phyloP scores from a whole-genome alignment of 1,140 invertebrate species.

The Triops cancriformis region DNA sequence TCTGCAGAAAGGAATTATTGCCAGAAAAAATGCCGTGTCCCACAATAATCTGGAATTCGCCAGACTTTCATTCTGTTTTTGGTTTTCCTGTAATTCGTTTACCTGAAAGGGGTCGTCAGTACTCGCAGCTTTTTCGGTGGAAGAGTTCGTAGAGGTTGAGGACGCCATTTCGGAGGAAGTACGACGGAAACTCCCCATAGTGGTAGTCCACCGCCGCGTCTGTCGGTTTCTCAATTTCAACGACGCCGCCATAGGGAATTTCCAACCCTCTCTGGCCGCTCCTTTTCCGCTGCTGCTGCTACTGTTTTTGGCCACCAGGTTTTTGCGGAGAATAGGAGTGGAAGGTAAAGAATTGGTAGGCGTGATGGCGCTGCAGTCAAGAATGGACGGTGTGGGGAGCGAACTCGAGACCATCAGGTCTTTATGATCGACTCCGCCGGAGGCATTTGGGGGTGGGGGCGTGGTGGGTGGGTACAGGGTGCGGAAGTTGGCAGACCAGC shows the following conservation, averaged over 20 bases:
- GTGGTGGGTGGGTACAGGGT: neutral
- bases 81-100: neutral
- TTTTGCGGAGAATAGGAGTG: neutral
- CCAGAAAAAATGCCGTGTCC: too few relatives aligned
- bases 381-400: neutral
- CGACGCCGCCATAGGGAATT: neutral
- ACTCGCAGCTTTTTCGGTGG: constrained; percentile 16
- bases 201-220: constrained; percentile 9
- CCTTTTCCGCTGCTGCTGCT: neutral
- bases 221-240: neutral
- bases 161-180: neutral
- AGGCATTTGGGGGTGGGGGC: neutral
- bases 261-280: neutral
- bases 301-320: neutral
- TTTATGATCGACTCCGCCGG: neutral
- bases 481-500: neutral
- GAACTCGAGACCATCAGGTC: neutral
- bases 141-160: neutral
- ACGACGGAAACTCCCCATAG: neutral
- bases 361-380: neutral
- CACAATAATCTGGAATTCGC: neutral
- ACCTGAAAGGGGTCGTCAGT: neutral
- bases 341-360: neutral
- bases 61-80: neutral
- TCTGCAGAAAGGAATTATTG: too few relatives aligned